Base-by-base conservation (phyloP, 2,888 invertebrate genomes). In the Ischnus inquisitorius region DNA sequence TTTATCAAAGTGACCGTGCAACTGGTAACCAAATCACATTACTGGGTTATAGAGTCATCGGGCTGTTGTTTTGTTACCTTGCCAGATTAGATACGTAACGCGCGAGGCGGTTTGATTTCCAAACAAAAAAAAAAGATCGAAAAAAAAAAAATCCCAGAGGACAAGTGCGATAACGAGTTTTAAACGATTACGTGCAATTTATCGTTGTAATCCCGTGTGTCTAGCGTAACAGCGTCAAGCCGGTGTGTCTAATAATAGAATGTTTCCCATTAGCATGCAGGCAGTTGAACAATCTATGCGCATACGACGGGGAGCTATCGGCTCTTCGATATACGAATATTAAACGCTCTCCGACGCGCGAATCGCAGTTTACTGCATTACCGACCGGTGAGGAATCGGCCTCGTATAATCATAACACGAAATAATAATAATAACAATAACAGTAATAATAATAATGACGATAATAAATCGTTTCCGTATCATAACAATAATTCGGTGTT, bases 51-150 rank as follows among this genome's bases (percentile, higher is more conserved):
- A 34, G 57, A 22, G 25, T 6, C 3, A 12, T 67, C 60, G 48
- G 34, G 8, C 3, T 16, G 67, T 64, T 67, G 54, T 34, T 43
- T 54, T 28, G 46, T 74, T 64, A 69, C 77, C 78, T 72, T 28
- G 34, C 39, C 57, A 78, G 84, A 84, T 84, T 78, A 84, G 84
- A 84, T 81, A 74, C 46, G 80, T 71, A 76, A 83, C 14, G 46
- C 62, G 54, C 62, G 76, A 79, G 43, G 28, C 57, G 25, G 12
- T 19, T 34, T 16, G 22, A n/a, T 60, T 60, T 25, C 19, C 0
- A 48, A 28, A 71, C 25, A 16, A 12, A n/a, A 34, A 12, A 14
- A 28, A 60, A 54, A 54, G 39, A 71, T 34, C 12, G 51, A 57
- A 12, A 43, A 8, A 16, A 67, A 67, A 57, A 46, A 22, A 76